Conservation (phyloP, 64 coral and sea anemone species). For the Stichodactyla helianthus region DNA sequence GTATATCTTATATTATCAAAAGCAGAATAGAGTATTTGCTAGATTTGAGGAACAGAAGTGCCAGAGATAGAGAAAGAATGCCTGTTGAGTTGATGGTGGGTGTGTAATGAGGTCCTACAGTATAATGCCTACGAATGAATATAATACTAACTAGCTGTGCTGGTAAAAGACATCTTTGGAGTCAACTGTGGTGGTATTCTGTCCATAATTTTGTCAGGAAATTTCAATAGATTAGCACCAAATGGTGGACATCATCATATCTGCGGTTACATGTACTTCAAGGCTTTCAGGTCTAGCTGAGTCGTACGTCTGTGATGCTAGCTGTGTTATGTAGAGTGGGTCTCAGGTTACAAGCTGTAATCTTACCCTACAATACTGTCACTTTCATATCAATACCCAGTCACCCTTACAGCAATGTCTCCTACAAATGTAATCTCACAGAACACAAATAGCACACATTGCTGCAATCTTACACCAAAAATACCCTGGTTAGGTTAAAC, state of each 20-base stretch:
- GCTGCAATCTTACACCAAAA: not conserved
- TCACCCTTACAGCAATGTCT: not conserved
- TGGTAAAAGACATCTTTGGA: not conserved
- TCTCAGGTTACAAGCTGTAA: conserved; percentile 8
- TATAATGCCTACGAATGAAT: not conserved
- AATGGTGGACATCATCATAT: not conserved
- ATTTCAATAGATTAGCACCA: not conserved
- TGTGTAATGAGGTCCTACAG: conserved; percentile 1
- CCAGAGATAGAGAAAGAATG: not conserved
- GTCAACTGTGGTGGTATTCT: not conserved
- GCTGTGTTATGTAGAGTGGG: not conserved
- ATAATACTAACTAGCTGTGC: not conserved
- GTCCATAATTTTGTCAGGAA: not conserved
- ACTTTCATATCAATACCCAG: not conserved
- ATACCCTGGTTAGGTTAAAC: not conserved
- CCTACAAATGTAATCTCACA: not conserved
- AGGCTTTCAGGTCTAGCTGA: not conserved
- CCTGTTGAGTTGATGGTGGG: not conserved
- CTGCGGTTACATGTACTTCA: not conserved
- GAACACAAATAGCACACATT: not conserved
- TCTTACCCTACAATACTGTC: not conserved
- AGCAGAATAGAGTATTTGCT: not conserved
- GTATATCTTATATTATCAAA: too few species aligned
- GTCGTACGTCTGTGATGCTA: not conserved
- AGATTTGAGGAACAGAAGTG: not conserved